A percentile compares a stretch with the other conserved stretches of the same genome.
Evolutionary conservation across 2,113 vertebrate species (phyloP).

Genomic region (Xenus cinereus): DNA sequence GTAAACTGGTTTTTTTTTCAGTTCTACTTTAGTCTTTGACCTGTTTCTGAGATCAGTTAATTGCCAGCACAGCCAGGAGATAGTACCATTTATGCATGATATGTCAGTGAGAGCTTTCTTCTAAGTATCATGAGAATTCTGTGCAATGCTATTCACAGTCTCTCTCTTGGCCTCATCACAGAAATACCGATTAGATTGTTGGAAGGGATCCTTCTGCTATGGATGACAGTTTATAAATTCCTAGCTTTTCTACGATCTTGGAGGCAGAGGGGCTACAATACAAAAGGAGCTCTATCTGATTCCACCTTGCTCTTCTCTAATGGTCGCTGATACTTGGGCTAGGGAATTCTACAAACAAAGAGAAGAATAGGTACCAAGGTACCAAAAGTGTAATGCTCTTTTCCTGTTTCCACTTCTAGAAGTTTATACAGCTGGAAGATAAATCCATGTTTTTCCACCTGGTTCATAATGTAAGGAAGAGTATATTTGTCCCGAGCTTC

Average conservation of each 20-base stretch:
- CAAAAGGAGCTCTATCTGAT: neutral
- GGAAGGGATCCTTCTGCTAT: neutral
- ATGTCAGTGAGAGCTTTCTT: neutral
- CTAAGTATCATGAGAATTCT: neutral
- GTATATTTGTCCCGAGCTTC: neutral
- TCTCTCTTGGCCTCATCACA: neutral
- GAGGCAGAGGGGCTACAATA: neutral
- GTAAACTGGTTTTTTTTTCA: neutral
- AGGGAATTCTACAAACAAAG: neutral
- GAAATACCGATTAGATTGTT: neutral
- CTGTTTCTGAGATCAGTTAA: neutral
- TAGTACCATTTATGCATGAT: fast-evolving
- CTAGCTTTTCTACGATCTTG: neutral
- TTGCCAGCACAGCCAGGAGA: neutral
- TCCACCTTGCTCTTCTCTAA: neutral
- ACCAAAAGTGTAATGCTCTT: neutral
- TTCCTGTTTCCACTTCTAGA: neutral
- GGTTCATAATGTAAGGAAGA: neutral
- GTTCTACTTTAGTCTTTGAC: neutral
- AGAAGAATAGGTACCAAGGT: neutral
- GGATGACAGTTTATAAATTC: neutral
- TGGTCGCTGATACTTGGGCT: neutral
- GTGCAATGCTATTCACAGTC: neutral
- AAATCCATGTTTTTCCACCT: neutral
- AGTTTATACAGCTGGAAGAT: neutral